A percentile compares a stretch with the other conserved stretches of the same genome.
Evolutionary conservation across 1,140 invertebrate genomes (phyloP).

Genomic region (Berghia stephanieae): DNA sequence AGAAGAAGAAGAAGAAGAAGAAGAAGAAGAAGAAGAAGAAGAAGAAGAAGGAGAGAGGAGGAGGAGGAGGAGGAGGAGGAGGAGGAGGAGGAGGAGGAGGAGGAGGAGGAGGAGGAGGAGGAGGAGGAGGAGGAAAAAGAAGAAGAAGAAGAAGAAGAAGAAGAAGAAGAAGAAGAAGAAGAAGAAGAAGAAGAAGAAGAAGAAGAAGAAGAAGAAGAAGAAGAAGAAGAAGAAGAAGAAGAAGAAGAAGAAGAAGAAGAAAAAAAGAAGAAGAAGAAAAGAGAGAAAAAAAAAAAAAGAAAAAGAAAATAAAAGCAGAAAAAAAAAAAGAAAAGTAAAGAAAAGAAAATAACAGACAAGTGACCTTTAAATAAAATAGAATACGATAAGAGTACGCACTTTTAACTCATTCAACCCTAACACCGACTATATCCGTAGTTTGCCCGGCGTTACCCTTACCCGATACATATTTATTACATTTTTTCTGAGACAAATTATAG

Average conservation of each 20-base stretch:
- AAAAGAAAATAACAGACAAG: neutral
- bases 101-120: neutral
- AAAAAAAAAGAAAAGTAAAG: too few relatives aligned
- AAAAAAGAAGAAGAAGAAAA: neutral
- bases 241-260: neutral
- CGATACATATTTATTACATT: too few relatives aligned
- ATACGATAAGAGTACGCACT: too few relatives aligned
- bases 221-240: neutral
- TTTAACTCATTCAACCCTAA: too few relatives aligned
- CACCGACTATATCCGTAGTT: too few relatives aligned
- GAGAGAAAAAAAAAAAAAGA: constrained; percentile 1
- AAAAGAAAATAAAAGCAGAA: too few relatives aligned
- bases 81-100: neutral
- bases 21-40: neutral
- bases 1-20: neutral
- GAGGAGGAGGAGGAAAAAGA: neutral
- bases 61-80: neutral
- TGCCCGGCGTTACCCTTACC: too few relatives aligned
- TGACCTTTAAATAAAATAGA: too few relatives aligned
- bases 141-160: neutral
- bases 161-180: neutral
- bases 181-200: neutral
- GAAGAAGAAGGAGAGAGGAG: neutral
- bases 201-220: neutral
- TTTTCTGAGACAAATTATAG: too few relatives aligned